Evolutionary conservation across 2,888 invertebrate genomes (phyloP).

Genomic region (Melanargia galathea): DNA sequence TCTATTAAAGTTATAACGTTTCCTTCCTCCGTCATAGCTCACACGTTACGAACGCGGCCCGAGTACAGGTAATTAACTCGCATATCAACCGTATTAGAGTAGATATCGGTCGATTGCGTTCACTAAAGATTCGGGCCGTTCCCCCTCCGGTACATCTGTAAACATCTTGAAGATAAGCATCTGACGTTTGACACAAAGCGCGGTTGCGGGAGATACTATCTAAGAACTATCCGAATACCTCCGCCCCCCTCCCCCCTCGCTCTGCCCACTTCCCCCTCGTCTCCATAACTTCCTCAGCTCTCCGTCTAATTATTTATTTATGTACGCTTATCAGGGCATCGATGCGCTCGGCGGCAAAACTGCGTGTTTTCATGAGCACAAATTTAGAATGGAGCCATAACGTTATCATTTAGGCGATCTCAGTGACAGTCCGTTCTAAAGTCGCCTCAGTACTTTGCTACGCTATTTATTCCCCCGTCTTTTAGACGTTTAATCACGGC

Average conservation of each 20-base stretch:
- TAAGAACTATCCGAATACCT: constrained; percentile 71
- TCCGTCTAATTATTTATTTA: constrained; percentile 81
- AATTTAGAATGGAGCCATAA: constrained; percentile 67
- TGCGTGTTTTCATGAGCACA: constrained; percentile 70
- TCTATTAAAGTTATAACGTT: constrained; percentile 24
- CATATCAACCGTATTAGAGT: constrained; percentile 67
- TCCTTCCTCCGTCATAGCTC: constrained; percentile 31
- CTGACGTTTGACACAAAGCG: constrained; percentile 83
- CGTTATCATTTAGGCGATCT: constrained; percentile 75
- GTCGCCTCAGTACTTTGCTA: constrained; percentile 42
- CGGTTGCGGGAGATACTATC: constrained; percentile 77
- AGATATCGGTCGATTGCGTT: constrained; percentile 66
- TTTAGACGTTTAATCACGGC: constrained; percentile 23
- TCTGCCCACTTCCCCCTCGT: constrained; percentile 42
- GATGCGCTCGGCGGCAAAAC: constrained; percentile 75
- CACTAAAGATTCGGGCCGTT: constrained; percentile 68
- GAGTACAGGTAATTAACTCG: constrained; percentile 66
- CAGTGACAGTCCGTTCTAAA: constrained; percentile 52
- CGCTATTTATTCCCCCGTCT: constrained; percentile 38
- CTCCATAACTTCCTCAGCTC: constrained; percentile 55
- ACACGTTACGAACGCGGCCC: constrained; percentile 34
- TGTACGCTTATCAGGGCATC: constrained; percentile 76
- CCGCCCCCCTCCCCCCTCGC: constrained; percentile 37
- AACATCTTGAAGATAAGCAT: constrained; percentile 78
- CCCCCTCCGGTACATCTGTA: constrained; percentile 80